Base-by-base conservation (phyloP, 2,888 invertebrate species). In the Morinoia aosen region DNA sequence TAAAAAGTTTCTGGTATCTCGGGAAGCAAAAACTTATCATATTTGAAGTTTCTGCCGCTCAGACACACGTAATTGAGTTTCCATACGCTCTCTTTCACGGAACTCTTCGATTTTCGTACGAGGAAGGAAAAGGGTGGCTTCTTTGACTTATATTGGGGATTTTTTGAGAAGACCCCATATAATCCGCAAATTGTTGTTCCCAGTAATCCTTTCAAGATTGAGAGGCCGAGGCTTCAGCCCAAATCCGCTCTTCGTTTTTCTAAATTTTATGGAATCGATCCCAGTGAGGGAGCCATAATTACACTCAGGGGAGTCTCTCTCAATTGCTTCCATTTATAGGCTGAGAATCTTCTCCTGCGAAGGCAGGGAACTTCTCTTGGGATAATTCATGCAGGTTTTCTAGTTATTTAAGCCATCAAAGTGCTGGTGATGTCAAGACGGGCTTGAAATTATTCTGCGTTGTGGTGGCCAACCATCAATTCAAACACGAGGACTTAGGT, bases 151-250 rank as follows among this genome's bases (percentile, higher is more conserved):
- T 90, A 40, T 90, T 39, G 8, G 39, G 90, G 48, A 90, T 40
- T 76, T 90, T 90, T 90, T 40, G 8, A 39, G 40, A 40, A 10
- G 40, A 40, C 90, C 90, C 90, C 40, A 90, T 40, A 90, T 90
- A 90, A 90, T 90, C 90, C 40, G 39, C 90, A 90, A 90, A 90
- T 48, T 90, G 90, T 90, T 90, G 90, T 90, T 39, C 39, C 19
- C 40, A 11, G 90, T 90, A 90, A 90, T 90, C 90, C 90, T 48
- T 90, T 40, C 90, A 14, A 40, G 90, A 90, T 90, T 90, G 90
- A 90, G 48, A 90, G 90, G 90, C 90, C 40, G 90, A 16, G 39
- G 40, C 40, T 90, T 48, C 90, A 2, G 90, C 90, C 76, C 33
- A 76, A 76, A 76, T 76, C 76, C 76, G 33, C 76, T 76, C 25